Percentiles rank a stretch among this genome's conserved stretches.
phyloP scores from a whole-genome alignment of 2,113 vertebrate species.

The Muntiacus muntjak region DNA sequence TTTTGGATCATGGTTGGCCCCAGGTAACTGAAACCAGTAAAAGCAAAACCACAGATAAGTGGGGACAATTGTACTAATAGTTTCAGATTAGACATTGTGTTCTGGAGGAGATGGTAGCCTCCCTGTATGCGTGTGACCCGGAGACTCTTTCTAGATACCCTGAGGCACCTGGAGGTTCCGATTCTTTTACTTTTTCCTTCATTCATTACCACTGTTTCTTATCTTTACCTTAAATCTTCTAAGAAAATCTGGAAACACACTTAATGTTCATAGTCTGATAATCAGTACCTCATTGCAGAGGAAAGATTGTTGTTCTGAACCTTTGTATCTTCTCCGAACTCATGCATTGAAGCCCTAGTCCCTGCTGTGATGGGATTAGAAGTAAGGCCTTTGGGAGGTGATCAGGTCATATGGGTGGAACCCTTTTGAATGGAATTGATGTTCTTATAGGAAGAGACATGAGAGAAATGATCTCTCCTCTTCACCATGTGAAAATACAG shows the following conservation, averaged over 20 bases:
- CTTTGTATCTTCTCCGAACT: background rate
- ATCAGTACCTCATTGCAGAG: background rate
- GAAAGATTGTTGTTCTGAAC: background rate
- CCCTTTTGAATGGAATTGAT: background rate
- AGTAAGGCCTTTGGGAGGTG: background rate
- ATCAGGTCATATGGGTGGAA: background rate
- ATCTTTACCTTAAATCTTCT: background rate
- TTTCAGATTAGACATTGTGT: background rate
- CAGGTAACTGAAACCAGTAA: background rate
- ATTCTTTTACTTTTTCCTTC: background rate
- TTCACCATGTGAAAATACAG: background rate
- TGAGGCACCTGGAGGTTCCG: background rate
- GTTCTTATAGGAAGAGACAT: background rate
- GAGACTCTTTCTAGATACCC: background rate
- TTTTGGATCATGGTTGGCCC: background rate
- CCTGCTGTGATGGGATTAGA: background rate
- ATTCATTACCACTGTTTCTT: background rate
- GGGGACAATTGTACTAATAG: background rate
- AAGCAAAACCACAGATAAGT: background rate
- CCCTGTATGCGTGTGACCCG: background rate
- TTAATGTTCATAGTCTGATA: background rate
- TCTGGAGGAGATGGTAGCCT: background rate
- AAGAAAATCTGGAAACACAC: background rate
- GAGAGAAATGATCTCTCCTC: background rate
- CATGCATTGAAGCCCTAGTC: background rate